These are phyloP conservation scores for Tortrix viridana DNA, from an alignment of 2,888 invertebrate species.

Conservation along the genomic window DNA sequence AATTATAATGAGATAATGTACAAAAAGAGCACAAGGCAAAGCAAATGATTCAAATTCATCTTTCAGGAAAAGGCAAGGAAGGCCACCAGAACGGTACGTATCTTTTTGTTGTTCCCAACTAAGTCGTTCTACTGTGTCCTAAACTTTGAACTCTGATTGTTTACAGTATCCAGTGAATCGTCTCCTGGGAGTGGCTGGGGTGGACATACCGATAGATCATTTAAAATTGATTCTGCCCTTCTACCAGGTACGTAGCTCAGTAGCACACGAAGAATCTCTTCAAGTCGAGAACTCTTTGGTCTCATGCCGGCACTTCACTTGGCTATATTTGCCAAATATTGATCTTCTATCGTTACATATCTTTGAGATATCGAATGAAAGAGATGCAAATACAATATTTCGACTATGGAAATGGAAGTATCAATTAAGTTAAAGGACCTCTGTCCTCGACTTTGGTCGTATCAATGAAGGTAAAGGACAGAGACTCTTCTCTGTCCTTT, in stretches of 20 bases:
- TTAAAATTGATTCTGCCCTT: conserved; percentile 71
- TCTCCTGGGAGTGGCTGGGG: conserved; percentile 74
- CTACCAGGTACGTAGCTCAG: conserved; percentile 61
- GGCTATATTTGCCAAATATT: too few relatives aligned
- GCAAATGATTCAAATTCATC: conserved; percentile 24
- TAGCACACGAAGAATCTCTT: not conserved
- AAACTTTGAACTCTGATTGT: not conserved
- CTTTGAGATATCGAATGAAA: too few relatives aligned
- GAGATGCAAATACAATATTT: too few relatives aligned
- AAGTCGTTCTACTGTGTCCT: not conserved
- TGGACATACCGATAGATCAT: conserved; percentile 76
- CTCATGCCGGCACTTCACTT: not conserved
- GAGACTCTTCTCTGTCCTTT: too few relatives aligned
- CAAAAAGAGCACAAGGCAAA: not conserved
- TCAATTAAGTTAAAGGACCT: too few relatives aligned
- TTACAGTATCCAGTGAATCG: conserved; percentile 74
- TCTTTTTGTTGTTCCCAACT: not conserved
- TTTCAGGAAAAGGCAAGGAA: conserved; percentile 74
- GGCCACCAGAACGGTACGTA: conserved; percentile 70
- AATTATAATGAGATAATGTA: too few relatives aligned
- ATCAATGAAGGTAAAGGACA: too few relatives aligned
- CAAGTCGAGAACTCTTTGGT: not conserved
- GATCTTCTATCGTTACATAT: too few relatives aligned
- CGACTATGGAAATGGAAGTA: too few relatives aligned
- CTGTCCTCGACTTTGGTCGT: too few relatives aligned